phyloP scores from a whole-genome alignment of 2,797 vertebrate species.

The Phylloscopus collybita region DNA sequence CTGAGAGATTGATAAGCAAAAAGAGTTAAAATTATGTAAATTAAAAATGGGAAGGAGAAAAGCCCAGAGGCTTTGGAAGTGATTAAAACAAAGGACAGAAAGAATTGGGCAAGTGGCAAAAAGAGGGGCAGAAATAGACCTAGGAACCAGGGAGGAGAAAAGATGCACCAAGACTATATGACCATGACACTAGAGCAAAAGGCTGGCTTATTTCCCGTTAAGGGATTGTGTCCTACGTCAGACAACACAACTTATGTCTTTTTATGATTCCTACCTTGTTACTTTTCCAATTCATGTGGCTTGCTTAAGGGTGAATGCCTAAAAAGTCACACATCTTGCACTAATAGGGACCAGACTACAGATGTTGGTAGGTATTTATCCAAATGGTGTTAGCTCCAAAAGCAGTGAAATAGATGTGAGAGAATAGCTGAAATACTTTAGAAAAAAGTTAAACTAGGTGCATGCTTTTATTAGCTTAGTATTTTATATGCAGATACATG shows the following conservation, averaged over 20 bases:
- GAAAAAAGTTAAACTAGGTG: neutral
- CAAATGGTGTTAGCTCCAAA: neutral
- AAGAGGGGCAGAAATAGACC: neutral
- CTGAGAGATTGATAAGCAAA: neutral
- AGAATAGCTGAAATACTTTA: neutral
- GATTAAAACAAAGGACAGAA: neutral
- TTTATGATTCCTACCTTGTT: neutral
- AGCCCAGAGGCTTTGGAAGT: neutral
- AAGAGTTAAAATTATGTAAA: neutral
- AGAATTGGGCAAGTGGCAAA: rapidly evolving
- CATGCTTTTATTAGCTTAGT: neutral
- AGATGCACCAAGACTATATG: neutral
- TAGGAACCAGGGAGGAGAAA: neutral
- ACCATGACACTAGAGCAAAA: neutral
- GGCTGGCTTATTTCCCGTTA: neutral
- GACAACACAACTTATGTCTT: neutral
- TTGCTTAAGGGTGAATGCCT: neutral
- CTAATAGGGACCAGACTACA: neutral
- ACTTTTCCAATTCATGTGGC: neutral
- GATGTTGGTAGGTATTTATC: neutral
- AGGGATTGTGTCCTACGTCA: neutral
- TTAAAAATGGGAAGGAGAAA: neutral
- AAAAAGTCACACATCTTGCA: neutral
- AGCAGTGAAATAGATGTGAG: neutral
- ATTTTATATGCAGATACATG: neutral